Percentiles rank a stretch among this genome's conserved stretches.
phyloP scores from a whole-genome alignment of 2,888 invertebrate genomes.

The Ornithoptera priamus region DNA sequence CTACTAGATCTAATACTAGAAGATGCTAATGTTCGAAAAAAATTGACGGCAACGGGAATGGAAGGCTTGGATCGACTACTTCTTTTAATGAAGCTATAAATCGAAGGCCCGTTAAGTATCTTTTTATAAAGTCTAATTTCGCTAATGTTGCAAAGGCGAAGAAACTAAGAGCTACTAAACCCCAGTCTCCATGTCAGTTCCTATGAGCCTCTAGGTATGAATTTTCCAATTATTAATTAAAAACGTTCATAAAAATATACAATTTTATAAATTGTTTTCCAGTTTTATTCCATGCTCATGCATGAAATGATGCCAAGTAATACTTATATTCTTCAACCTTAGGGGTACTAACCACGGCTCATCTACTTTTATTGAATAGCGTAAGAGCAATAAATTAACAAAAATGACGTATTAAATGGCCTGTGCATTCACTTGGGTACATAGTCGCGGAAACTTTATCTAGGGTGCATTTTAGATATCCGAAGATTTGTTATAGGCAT shows the following conservation, averaged over 20 bases:
- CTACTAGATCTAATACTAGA: too few species aligned
- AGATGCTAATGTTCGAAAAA: too few species aligned
- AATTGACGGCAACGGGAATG: too few species aligned
- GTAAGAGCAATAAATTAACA: slow-evolving; percentile 62
- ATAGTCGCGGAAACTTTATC: slow-evolving; percentile 36
- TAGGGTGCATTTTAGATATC: slow-evolving; percentile 22
- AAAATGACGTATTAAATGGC: slow-evolving; percentile 71
- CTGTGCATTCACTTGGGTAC: slow-evolving; percentile 65
- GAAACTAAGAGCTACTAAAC: too few species aligned
- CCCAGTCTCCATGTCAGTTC: too few species aligned
- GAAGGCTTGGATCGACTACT: too few species aligned
- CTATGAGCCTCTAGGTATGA: neutral
- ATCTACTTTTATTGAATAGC: slow-evolving; percentile 72
- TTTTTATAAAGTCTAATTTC: too few species aligned
- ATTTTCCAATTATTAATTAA: neutral
- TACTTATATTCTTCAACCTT: slow-evolving; percentile 68
- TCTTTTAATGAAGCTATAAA: too few species aligned
- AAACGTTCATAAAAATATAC: neutral
- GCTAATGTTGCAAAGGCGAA: too few species aligned
- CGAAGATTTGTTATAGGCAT: slow-evolving; percentile 2
- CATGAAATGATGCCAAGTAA: slow-evolving; percentile 57
- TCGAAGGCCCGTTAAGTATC: too few species aligned
- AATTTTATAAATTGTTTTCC: neutral
- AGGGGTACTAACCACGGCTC: slow-evolving; percentile 73
- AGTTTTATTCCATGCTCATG: slow-evolving; percentile 11